Base-by-base conservation (phyloP, 2,888 invertebrate genomes). In the Orthosia incerta region DNA sequence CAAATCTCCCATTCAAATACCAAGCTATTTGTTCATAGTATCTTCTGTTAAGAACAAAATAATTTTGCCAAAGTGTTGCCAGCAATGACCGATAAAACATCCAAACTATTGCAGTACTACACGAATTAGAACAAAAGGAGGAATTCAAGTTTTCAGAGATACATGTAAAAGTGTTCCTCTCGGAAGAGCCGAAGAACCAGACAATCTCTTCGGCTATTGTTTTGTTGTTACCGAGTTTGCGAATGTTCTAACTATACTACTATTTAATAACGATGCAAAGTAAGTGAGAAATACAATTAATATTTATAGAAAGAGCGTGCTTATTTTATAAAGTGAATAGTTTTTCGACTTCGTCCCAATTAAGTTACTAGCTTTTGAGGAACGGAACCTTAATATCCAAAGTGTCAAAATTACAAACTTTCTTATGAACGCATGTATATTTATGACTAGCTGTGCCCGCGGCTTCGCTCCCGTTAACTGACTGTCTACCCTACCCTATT, bases 121-220 rank as follows among this genome's bases (percentile, higher is more conserved):
- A 72, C 71, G 70, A 79, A 84, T 76, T 84, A 79, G 59, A 79
- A 76, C 83, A 82, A 79, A 74, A 76, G 76, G 48, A 60, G 64
- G 57, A 61, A 75, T 59, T 68, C 20, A 53, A 84, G 74, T 82
- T 84, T 75, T 55, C 76, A 71, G 70, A 84, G 76, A 80, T 84
- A 82, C 82, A 80, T 73, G 76, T 71, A 70, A 73, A 79, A 80
- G 77, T 74, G 74, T 68, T 64, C 53, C 61, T 70, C 62, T 76
- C 75, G 57, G 39, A 72, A 74, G 72, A 71, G 18, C 12, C 9
- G 53, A 16, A 68, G 70, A n/a, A 60, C 20, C 45, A 62, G 56
- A 83, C 64, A 76, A 75, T 72, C 53, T 79, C 69, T 71, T 75
- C 39, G 20, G 50, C 74, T 46, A 64, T 80, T 83, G 81, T 80